Conservation (phyloP, 2,888 invertebrate genomes). For the Lasioglossum villosulum region DNA sequence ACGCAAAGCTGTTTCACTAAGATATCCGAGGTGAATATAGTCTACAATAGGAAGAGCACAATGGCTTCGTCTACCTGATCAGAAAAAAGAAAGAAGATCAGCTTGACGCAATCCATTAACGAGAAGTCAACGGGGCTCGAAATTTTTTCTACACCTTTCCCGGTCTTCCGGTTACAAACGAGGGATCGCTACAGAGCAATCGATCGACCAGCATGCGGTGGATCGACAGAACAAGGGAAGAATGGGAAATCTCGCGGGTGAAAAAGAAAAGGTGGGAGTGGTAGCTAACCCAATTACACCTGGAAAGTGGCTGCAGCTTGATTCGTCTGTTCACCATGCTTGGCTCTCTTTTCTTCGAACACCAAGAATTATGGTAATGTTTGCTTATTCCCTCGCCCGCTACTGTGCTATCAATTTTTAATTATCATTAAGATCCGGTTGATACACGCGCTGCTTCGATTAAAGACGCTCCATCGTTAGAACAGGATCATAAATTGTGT, state of each 20-base stretch:
- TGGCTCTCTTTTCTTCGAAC: neutral
- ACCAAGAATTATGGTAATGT: neutral
- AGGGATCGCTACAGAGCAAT: constrained; percentile 52
- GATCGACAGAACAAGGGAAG: constrained; percentile 47
- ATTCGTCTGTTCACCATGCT: constrained; percentile 21
- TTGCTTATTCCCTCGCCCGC: neutral
- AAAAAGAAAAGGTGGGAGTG: constrained; percentile 58
- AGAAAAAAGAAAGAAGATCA: constrained; percentile 39
- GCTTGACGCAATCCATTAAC: constrained; percentile 62
- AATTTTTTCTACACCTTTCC: constrained; percentile 49
- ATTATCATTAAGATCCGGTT: neutral
- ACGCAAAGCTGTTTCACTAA: neutral
- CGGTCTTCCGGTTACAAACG: constrained; percentile 62
- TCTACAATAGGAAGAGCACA: constrained; percentile 31
- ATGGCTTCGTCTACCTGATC: constrained; percentile 57
- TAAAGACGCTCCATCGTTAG: neutral
- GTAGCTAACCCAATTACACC: constrained; percentile 62
- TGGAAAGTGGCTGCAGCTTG: constrained; percentile 49
- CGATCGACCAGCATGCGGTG: constrained; percentile 39
- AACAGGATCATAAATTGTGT: no score
- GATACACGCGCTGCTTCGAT: neutral
- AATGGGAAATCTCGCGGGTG: constrained; percentile 59
- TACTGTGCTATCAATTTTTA: neutral
- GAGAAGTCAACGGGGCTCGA: constrained; percentile 48
- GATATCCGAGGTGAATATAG: neutral